phyloP scores from a whole-genome alignment of 2,797 vertebrate species.

The Myotis findleyi region DNA sequence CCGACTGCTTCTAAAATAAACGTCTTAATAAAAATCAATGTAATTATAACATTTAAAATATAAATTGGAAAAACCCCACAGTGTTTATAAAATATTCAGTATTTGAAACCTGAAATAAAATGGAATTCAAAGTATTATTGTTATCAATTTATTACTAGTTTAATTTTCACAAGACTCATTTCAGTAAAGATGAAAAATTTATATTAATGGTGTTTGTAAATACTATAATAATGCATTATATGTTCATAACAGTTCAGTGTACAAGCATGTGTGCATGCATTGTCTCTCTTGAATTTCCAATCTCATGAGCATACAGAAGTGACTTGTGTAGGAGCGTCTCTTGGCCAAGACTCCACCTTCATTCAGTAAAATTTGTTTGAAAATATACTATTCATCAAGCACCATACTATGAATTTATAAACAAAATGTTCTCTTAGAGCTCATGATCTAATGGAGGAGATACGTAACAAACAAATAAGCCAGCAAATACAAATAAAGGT shows the following conservation, averaged over 20 bases:
- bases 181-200: conserved; percentile 17
- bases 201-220: neutral
- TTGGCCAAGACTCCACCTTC: neutral
- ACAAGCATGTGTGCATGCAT: neutral
- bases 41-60: conserved; percentile 58
- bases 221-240: neutral
- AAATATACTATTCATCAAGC: neutral
- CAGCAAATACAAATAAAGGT: neutral
- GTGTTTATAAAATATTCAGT: conserved; percentile 51
- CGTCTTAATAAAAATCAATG: conserved; percentile 44
- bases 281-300: neutral
- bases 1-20: conserved; percentile 57
- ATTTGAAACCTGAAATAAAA: conserved; percentile 42
- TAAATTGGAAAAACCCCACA: neutral
- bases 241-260: neutral
- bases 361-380: neutral
- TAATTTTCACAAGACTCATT: conserved; percentile 42
- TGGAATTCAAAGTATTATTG: conserved; percentile 33
- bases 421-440: neutral
- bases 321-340: neutral
- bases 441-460: neutral
- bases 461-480: neutral
- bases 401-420: neutral
- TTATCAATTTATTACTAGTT: conserved; percentile 8
- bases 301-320: neutral